phyloP scores from a whole-genome alignment of 1,140 invertebrate genomes.

The Penaeus japonicus region DNA sequence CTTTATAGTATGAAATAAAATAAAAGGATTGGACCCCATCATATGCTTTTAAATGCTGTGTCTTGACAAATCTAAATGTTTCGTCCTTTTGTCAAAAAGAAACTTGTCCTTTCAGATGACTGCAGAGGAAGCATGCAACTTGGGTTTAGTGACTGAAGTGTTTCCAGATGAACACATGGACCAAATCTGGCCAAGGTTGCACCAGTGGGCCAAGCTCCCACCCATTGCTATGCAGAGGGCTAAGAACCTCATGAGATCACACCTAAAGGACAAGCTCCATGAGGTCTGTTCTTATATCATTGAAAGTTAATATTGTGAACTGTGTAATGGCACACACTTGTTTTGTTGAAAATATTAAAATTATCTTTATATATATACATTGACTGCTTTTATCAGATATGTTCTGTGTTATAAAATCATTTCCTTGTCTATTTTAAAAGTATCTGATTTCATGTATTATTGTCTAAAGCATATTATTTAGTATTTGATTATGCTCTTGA shows the following conservation, averaged over 20 bases:
- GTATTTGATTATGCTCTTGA: no score
- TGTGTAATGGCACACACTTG: no score
- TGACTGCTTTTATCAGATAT: no score
- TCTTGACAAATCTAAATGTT: neutral
- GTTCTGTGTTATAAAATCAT: no score
- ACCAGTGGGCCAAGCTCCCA: neutral
- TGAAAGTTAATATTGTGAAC: no score
- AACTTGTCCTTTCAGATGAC: neutral
- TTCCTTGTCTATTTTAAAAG: no score
- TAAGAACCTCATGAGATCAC: neutral
- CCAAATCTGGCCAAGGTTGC: neutral
- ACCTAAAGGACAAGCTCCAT: neutral
- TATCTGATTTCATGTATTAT: no score
- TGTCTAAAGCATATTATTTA: no score
- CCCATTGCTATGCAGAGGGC: neutral
- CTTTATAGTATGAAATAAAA: no score
- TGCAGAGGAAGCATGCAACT: neutral
- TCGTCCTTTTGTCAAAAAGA: neutral
- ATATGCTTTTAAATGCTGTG: neutral
- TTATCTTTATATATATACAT: no score
- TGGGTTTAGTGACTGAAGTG: slow-evolving; percentile 8
- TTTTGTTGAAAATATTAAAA: no score
- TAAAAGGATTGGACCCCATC: no score
- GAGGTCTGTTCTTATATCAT: neutral
- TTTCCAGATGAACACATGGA: neutral